These are phyloP conservation scores for Vanessa atalanta DNA, from an alignment of 1,140 invertebrate genomes.

Conservation along the genomic window DNA sequence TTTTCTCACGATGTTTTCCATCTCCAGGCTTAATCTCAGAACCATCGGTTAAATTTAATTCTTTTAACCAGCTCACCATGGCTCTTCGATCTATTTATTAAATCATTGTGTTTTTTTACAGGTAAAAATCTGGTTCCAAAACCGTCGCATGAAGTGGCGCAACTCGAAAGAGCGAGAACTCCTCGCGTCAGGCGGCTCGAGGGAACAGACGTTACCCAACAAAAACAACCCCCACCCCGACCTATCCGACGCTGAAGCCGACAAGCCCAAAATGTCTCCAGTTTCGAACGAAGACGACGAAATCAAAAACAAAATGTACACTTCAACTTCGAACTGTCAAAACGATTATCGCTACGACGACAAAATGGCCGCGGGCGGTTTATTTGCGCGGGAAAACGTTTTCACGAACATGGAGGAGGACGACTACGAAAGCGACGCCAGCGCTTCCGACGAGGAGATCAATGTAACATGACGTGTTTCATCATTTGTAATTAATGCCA, in stretches of 20 bases:
- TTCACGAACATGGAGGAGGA: conserved; percentile 81
- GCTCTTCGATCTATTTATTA: no score
- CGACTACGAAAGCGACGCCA: conserved; percentile 85
- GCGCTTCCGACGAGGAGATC: conserved; percentile 90
- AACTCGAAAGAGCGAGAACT: conserved; percentile 98
- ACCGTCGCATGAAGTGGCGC: conserved; percentile 97
- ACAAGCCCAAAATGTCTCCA: conserved; percentile 85
- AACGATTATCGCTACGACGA: conserved; percentile 66
- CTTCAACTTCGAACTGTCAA: conserved; percentile 51
- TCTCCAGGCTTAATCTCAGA: no score
- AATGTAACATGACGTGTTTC: conserved; percentile 88
- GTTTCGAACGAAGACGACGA: conserved; percentile 74
- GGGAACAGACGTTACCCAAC: conserved; percentile 97
- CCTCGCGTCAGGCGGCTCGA: conserved; percentile 93
- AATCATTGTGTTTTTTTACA: conserved; percentile 77
- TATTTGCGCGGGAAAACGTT: conserved; percentile 73
- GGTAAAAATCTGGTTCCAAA: conserved; percentile 99
- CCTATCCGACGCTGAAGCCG: conserved; percentile 93
- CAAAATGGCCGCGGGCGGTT: conserved; percentile 54
- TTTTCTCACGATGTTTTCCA: no score
- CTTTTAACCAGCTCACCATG: no score
- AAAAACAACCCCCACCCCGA: conserved; percentile 99
- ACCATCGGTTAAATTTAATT: no score
- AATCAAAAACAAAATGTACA: conserved; percentile 71
- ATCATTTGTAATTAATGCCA: not conserved